Base-by-base conservation (phyloP, 2,888 invertebrate species). In the Euzetes globulus region DNA sequence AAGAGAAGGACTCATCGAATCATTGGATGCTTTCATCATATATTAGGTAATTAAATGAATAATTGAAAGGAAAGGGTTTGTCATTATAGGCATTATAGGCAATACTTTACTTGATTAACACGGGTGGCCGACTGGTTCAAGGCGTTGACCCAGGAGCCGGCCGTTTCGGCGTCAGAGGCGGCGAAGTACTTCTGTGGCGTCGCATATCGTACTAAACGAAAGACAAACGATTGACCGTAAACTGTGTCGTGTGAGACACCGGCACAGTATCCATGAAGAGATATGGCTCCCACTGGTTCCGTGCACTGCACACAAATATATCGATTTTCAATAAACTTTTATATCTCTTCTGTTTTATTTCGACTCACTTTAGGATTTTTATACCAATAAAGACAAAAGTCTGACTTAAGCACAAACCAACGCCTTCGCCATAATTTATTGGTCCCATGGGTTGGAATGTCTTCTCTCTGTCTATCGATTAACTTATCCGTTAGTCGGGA, bases 361-460 rank as follows among this genome's bases (percentile, higher is more conserved):
- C 47, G 45, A 37, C 88, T 86, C 83, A 94, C 94, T 83, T 89
- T 86, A 83, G 93, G 92, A 80, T 90, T 91, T 86, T 94, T 95
- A 85, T 94, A 96, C 84, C 91, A 94, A 84, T 95, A 96, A 77
- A 96, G 87, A 84, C 94, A 94, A 85, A 93, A 92, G 84, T 96
- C 94, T 73, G 90, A 88, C 80, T 94, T 90, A 74, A 96, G 85
- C 77, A 91, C 90, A 83, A 95, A 95, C 92, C 92, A 96, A 78
- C 96, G 86, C 74, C 91, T 86, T 72, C 92, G 90, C 95, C 95
- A 96, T 50, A 74, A 72, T 37, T 63, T 71, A 74, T 74, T 74
- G 71, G 74, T 71, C 74, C 71, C 71, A 70, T 37, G 37, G 6
- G 6, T 70, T 65, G 19, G 68, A n/a, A 3, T 63, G n/a, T 45